Conservation (phyloP, 1,140 invertebrate genomes). For the Tenebrio molitor region DNA sequence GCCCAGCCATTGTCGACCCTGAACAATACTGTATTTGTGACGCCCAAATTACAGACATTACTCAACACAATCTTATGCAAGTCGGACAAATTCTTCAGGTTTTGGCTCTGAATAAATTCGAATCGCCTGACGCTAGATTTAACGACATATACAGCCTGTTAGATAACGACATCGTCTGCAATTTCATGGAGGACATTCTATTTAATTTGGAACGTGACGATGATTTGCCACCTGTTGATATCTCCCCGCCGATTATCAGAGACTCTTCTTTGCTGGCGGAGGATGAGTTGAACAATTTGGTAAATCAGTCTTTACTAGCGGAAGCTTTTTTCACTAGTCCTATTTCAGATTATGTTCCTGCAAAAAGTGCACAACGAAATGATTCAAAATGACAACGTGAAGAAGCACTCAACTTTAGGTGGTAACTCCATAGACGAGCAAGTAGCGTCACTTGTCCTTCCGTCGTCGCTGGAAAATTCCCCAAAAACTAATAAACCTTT, state of each 20-base stretch:
- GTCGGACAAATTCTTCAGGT: conserved; percentile 92
- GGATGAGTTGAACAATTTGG: conserved; percentile 75
- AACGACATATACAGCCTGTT: conserved; percentile 83
- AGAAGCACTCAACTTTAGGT: conserved; percentile 50
- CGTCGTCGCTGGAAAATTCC: conserved; percentile 55
- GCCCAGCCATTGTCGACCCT: conserved; percentile 96
- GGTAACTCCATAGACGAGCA: conserved; percentile 55
- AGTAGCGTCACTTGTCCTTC: conserved; percentile 53
- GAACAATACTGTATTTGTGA: conserved; percentile 97
- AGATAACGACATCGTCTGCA: conserved; percentile 82
- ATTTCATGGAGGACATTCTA: conserved; percentile 79
- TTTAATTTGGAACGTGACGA: conserved; percentile 73
- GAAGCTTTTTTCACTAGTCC: neutral
- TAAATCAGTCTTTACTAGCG: conserved; percentile 65
- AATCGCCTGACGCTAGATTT: conserved; percentile 80
- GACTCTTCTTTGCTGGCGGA: conserved; percentile 79
- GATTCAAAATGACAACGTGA: conserved; percentile 53
- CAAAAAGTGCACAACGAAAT: conserved; percentile 64
- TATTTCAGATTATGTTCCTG: conserved; percentile 66
- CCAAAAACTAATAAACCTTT: conserved; percentile 51
- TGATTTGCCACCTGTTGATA: conserved; percentile 69
- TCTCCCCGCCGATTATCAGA: conserved; percentile 74
- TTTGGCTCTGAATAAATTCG: conserved; percentile 87
- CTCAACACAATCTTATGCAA: conserved; percentile 94
- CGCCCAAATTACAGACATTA: conserved; percentile 91